Conservation (phyloP, 2,797 vertebrate genomes). For the Pterois miles region DNA sequence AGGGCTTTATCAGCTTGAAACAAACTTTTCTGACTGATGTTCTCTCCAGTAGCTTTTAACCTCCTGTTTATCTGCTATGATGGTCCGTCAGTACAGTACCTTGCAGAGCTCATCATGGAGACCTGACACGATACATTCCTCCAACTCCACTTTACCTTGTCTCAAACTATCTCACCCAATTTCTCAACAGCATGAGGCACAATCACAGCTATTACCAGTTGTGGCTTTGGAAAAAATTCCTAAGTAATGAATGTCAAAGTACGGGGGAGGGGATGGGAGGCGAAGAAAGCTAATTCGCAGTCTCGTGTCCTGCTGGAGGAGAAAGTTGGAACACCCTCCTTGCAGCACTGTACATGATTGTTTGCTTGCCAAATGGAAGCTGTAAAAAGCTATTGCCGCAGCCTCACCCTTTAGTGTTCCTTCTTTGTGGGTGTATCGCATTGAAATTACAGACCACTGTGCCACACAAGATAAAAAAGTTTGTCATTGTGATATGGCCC, state of each 20-base stretch:
- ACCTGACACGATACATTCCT: conserved; percentile 9
- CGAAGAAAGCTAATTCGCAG: conserved; percentile 53
- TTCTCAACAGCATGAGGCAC: conserved; percentile 31
- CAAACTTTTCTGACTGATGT: not conserved
- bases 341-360: conserved; percentile 27
- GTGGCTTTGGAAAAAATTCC: conserved; percentile 74
- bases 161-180: not conserved
- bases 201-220: conserved; percentile 77
- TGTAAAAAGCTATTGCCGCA: conserved; percentile 19
- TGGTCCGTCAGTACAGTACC: not conserved
- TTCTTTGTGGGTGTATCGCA: not conserved
- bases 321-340: conserved; percentile 29
- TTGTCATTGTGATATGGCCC: conserved; percentile 34
- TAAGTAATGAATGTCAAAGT: conserved; percentile 66
- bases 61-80: too few relatives aligned
- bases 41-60: not conserved
- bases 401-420: conserved; percentile 15
- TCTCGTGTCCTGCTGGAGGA: conserved; percentile 30
- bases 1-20: not conserved
- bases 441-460: conserved; percentile 25
- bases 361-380: conserved; percentile 55
- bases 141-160: conserved; percentile 15
- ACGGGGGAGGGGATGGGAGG: conserved; percentile 9
- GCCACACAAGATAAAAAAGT: conserved; percentile 1
- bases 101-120: not conserved